A percentile compares a stretch with the other conserved stretches of the same genome.
These are phyloP conservation scores for Stomatorhinus walkeri DNA, from an alignment of 2,797 vertebrate genomes.

Conservation along the genomic window DNA sequence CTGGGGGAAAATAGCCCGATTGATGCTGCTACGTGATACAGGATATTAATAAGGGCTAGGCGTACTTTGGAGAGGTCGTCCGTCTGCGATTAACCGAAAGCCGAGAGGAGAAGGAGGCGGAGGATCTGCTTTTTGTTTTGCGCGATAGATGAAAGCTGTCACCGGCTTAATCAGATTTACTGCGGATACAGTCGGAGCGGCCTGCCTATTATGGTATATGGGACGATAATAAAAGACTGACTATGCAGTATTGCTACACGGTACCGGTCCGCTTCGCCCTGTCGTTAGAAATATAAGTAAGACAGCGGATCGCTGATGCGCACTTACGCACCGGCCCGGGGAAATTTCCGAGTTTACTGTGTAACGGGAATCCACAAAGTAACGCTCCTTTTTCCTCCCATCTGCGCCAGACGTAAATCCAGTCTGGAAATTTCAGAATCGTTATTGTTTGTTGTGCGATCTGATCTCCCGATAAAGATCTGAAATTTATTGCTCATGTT, in stretches of 20 bases:
- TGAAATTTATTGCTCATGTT: not conserved
- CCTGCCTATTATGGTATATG: slow-evolving; percentile 32
- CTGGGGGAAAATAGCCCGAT: slow-evolving; percentile 29
- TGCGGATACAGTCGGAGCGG: slow-evolving; percentile 31
- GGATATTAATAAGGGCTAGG: slow-evolving; percentile 31
- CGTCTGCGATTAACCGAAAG: slow-evolving; percentile 32
- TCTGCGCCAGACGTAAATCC: not conserved
- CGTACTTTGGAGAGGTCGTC: slow-evolving; percentile 26
- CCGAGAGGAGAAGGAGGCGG: slow-evolving; percentile 18
- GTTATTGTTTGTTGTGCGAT: slow-evolving; percentile 12
- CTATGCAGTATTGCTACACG: slow-evolving; percentile 18
- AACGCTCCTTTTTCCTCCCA: not conserved
- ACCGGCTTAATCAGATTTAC: slow-evolving; percentile 38
- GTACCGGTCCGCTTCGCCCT: slow-evolving; percentile 8
- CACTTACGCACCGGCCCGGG: slow-evolving; percentile 5
- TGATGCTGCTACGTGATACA: slow-evolving; percentile 26
- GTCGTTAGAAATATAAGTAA: slow-evolving; percentile 17
- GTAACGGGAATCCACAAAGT: slow-evolving; percentile 12
- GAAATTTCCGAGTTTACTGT: slow-evolving; percentile 13
- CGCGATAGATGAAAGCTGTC: slow-evolving; percentile 19
- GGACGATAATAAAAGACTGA: not conserved
- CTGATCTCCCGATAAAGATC: slow-evolving; percentile 1
- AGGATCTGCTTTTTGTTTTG: slow-evolving; percentile 27
- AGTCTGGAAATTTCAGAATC: slow-evolving; percentile 24
- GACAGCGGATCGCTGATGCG: slow-evolving; percentile 9